phyloP scores from a whole-genome alignment of 2,888 invertebrate species.

The Chaetogeoica ovagalla region DNA sequence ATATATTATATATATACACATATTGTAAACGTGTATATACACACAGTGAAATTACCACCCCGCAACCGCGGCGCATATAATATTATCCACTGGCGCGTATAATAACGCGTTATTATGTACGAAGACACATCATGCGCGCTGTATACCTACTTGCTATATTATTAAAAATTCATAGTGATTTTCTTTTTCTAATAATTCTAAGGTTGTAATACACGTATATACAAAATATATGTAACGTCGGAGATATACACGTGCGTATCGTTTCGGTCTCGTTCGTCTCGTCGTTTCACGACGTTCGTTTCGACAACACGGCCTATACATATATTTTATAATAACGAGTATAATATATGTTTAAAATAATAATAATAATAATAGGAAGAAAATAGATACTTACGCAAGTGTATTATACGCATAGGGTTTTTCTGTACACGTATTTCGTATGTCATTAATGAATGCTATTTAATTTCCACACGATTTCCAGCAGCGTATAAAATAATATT shows the following conservation, averaged over 20 bases:
- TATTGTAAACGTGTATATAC: too few species aligned
- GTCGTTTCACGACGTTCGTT: background rate
- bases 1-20: too few species aligned
- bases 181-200: conserved; percentile 10
- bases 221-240: background rate
- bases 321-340: background rate
- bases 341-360: background rate
- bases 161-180: conserved; percentile 17
- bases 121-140: background rate
- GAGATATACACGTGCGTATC: background rate
- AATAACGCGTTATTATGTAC: conserved; percentile 4
- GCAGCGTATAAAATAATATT: too few species aligned
- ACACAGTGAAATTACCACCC: too few species aligned
- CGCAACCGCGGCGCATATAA: too few species aligned
- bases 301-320: too few species aligned
- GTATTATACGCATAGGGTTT: too few species aligned
- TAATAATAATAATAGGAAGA: too few species aligned
- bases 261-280: conserved; percentile 8
- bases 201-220: background rate
- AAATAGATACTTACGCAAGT: too few species aligned
- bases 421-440: too few species aligned
- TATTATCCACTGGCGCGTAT: background rate
- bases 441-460: too few species aligned
- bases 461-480: too few species aligned
- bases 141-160: background rate